Percentiles rank a stretch among this genome's conserved stretches.
phyloP scores from a whole-genome alignment of 2,113 vertebrate species.

The Rissa tridactyla region DNA sequence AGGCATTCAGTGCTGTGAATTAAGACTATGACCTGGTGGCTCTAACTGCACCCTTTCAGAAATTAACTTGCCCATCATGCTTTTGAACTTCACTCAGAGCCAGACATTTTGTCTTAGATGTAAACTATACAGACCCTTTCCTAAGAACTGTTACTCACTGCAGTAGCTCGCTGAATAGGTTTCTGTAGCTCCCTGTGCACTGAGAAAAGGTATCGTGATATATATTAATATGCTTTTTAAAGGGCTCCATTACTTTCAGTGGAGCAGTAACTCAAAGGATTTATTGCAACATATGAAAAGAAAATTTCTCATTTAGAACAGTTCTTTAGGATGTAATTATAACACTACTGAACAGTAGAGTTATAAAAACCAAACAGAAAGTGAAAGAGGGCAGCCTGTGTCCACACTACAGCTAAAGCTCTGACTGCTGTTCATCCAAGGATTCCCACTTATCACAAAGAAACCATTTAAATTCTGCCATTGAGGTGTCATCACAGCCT shows the following conservation, averaged over 20 bases:
- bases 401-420: neutral
- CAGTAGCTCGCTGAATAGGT: neutral
- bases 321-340: neutral
- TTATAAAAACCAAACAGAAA: neutral
- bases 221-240: neutral
- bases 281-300: neutral
- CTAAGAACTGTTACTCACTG: neutral
- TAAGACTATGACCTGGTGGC: neutral
- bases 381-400: neutral
- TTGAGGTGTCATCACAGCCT: neutral
- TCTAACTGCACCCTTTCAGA: neutral
- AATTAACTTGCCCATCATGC: neutral
- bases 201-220: neutral
- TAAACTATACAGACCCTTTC: neutral
- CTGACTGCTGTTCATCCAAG: neutral
- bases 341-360: neutral
- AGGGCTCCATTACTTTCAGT: neutral
- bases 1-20: neutral
- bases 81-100: neutral
- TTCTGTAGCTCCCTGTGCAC: neutral
- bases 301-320: neutral
- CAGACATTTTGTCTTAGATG: neutral
- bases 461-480: neutral
- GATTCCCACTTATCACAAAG: neutral
- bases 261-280: neutral